Evolutionary conservation across 1,140 invertebrate species (phyloP), one percentile per base, ranked within the genome.

Genomic region (Drosophila persimilis): DNA sequence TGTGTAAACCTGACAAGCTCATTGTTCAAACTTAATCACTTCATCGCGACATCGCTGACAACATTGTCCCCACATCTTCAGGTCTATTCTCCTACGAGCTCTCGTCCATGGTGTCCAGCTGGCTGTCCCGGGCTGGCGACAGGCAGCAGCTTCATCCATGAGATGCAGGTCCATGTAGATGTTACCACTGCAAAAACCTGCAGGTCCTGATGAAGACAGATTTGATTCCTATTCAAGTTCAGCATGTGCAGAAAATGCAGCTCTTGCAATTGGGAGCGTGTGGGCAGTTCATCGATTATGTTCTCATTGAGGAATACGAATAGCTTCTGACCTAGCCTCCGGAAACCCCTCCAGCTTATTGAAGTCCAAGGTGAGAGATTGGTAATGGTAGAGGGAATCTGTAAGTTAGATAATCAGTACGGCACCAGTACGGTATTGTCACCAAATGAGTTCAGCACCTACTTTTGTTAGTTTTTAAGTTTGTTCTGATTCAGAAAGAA

Each of bases 301-400:
- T 94, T 94, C 63, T 92, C 91, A 66, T 93, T 93, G 0, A 17
- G 17, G 17, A 0, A 17, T 17, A 17, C 17, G 17, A 17, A 17
- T 17, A 17, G 17, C 17, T 17, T 17, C 17, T 17, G 90, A 24
- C 92, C 93, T 92, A 73, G 93, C 92, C n/a, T 89, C 60, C 7
- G 94, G 93, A 77, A 94, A 93, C 29, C 94, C 94, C 76, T 93
- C 94, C 46, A 98, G 92, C 62, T 95, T 95, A 61, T 94, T 94
- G 73, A 95, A 94, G 77, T 94, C 93, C 77, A 94, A 72, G 8
- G 93, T 93, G 46, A 94, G 81, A 92, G 76, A 35, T 69, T 73
- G 15, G 65, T 79, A 15, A 93, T 48, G 46, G 80, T 57, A 0
- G 67, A 61, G 17, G 92, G 92, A 9, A 91, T 48, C 90, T 91